Evolutionary conservation across 2,113 vertebrate genomes (phyloP), one percentile per base, ranked within the genome.

Genomic region (Callaeas wilsoni): DNA sequence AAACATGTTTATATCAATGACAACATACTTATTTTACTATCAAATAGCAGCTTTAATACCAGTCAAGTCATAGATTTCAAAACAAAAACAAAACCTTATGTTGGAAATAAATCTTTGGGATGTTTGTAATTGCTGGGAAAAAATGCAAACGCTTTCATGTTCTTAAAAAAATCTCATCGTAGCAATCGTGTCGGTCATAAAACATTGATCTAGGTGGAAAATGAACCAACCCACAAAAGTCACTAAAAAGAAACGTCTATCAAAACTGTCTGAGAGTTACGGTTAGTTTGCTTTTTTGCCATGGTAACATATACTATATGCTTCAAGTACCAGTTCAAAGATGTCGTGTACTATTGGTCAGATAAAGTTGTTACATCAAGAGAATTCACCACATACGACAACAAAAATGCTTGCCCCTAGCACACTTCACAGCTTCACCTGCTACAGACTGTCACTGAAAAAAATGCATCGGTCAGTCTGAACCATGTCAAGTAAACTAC

Each of bases 31-130:
- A 98, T 96, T 94, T 98, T 97, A 98, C 98, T 99, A 99, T 98
- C 98, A 98, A 98, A 98, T 99, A 99, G 99, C 99, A 99, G 99
- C 99, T 99, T 99, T 98, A 99, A 98, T 98, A 98, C 98, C 98
- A 98, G 98, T 99, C 98, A 98, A 98, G 98, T 98, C 98, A 98
- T 97, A 97, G 97, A 97, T 96, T 98, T 96, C 92, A 97, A 94
- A 98, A 97, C 67, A 97, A 98, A 97, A 97, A 17, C 75, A 94
- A 97, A 97, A 94, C 80, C 88, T 67, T 80, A 96, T 46, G 93
- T 69, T 96, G 96, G 97, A 98, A 97, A 97, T 98, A 89, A 98
- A 98, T 98, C 98, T 98, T 98, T 98, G 98, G 98, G 98, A 98
- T 77, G 33, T 94, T 86, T 94, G 94, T 96, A 98, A 96, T 95